phyloP scores from a whole-genome alignment of 2,797 vertebrate species.

The Scolopax bukidnonensis region DNA sequence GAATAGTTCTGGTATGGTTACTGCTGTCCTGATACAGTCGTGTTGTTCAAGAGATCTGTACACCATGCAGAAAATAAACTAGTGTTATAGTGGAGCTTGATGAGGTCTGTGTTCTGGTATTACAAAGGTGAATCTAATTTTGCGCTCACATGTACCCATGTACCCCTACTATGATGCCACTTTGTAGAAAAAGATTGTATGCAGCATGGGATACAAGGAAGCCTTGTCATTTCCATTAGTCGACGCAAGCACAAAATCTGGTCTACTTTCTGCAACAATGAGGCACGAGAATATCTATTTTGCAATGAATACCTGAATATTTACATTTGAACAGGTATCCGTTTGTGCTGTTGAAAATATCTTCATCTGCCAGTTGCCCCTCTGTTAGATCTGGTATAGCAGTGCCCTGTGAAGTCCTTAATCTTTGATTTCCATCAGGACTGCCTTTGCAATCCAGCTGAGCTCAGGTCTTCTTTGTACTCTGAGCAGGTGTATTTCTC shows the following conservation, averaged over 20 bases:
- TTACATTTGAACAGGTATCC: neutral
- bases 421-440: neutral
- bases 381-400: neutral
- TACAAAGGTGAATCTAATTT: neutral
- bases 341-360: neutral
- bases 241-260: neutral
- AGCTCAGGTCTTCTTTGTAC: neutral
- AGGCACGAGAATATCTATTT: neutral
- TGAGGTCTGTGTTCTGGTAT: neutral
- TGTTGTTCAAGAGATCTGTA: neutral
- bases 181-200: neutral
- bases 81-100: neutral
- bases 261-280: neutral
- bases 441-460: neutral
- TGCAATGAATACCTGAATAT: neutral
- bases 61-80: neutral
- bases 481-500: neutral
- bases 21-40: neutral
- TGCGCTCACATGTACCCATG: accelerated
- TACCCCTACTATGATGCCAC: neutral
- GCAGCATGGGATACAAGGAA: neutral
- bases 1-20: neutral
- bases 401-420: neutral
- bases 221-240: neutral
- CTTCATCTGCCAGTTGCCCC: neutral